phyloP scores from a whole-genome alignment of 1,140 invertebrate genomes.

The Calephelis nemesis region DNA sequence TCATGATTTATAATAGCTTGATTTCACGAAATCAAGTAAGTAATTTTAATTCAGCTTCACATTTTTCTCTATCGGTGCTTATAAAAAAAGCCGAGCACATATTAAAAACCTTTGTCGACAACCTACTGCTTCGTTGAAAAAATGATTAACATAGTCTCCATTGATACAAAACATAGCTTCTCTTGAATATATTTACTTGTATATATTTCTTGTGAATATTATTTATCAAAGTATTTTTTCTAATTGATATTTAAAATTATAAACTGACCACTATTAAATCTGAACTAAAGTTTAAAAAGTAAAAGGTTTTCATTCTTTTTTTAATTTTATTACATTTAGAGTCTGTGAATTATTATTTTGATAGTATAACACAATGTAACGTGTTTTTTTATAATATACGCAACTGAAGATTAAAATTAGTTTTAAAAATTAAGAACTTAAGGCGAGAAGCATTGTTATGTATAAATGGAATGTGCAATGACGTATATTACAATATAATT shows the following conservation, averaged over 20 bases:
- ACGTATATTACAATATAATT: constrained; percentile 72
- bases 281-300: too few relatives aligned
- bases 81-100: constrained; percentile 19
- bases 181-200: constrained; percentile 24
- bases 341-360: too few relatives aligned
- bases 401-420: too few relatives aligned
- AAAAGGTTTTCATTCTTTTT: too few relatives aligned
- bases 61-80: not conserved
- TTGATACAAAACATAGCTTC: constrained; percentile 66
- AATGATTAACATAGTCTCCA: constrained; percentile 56
- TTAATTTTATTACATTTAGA: too few relatives aligned
- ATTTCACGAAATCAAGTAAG: not conserved
- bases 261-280: too few relatives aligned
- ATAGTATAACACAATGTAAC: too few relatives aligned
- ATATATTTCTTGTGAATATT: not conserved
- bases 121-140: constrained; percentile 70
- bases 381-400: too few relatives aligned
- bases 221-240: too few relatives aligned
- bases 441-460: constrained; percentile 61
- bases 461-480: constrained; percentile 72
- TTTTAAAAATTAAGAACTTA: not conserved
- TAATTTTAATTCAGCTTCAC: not conserved
- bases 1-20: too few relatives aligned
- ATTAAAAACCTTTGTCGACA: constrained; percentile 29
- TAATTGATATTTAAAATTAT: too few relatives aligned